These are phyloP conservation scores for Patagioenas fasciata DNA, from an alignment of 2,113 vertebrate genomes.

Conservation along the genomic window DNA sequence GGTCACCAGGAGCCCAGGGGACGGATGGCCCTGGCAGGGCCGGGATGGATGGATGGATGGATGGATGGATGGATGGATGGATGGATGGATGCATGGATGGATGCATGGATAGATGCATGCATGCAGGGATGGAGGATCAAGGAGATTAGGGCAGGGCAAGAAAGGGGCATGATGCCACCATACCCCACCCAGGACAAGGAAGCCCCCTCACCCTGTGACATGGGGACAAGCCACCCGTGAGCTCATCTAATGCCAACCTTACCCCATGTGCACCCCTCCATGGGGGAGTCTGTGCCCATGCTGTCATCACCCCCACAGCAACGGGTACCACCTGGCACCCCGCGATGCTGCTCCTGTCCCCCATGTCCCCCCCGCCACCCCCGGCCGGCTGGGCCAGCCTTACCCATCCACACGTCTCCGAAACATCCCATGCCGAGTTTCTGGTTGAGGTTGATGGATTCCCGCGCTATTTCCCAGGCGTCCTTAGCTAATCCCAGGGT, in stretches of 20 bases:
- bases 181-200: background rate
- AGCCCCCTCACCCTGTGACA: background rate
- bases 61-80: background rate
- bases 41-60: background rate
- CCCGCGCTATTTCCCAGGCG: conserved; percentile 91
- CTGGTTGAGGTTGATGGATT: conserved; percentile 79
- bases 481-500: conserved; percentile 92
- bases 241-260: background rate
- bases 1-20: background rate
- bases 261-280: background rate
- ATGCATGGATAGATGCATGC: background rate
- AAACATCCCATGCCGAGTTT: conserved; percentile 96
- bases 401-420: conserved; percentile 97
- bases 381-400: conserved; percentile 23
- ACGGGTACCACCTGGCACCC: background rate
- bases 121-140: background rate
- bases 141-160: background rate
- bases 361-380: background rate
- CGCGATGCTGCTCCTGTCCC: too few relatives aligned
- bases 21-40: background rate
- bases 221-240: background rate
- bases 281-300: background rate
- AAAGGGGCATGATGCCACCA: background rate
- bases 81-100: background rate
- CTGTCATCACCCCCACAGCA: background rate